Conservation (phyloP, 2,797 vertebrate species). For the Rhinophrynus dorsalis region DNA sequence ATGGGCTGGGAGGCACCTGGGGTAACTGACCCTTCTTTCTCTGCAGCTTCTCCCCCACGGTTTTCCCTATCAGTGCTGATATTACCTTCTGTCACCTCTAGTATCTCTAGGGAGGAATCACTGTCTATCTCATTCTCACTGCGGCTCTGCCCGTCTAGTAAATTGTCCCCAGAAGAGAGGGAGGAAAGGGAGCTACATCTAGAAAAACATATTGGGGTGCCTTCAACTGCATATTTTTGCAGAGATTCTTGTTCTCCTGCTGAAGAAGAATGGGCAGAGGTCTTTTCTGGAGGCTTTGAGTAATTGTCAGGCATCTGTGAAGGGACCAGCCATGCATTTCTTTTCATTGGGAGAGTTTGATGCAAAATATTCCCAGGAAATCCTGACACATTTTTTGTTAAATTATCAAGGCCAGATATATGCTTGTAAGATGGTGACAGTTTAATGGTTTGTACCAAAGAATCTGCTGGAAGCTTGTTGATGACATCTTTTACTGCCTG, state of each 20-base stretch:
- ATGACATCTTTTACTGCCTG: conserved; percentile 60
- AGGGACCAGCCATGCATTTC: conserved; percentile 72
- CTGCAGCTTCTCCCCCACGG: conserved; percentile 61
- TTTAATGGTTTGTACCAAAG: conserved; percentile 86
- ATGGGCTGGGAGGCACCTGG: conserved; percentile 73
- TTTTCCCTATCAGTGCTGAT: conserved; percentile 59
- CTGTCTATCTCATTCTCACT: conserved; percentile 91
- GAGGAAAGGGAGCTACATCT: conserved; percentile 95
- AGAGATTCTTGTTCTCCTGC: conserved; percentile 76
- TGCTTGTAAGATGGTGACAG: conserved; percentile 94
- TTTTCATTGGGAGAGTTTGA: conserved; percentile 66
- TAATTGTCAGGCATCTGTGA: conserved; percentile 64
- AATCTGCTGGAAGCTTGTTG: conserved; percentile 71
- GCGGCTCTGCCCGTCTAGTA: conserved; percentile 81
- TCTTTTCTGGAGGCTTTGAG: conserved; percentile 78
- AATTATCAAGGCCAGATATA: conserved; percentile 79
- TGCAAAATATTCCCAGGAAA: conserved; percentile 63
- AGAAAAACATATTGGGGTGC: conserved; percentile 91
- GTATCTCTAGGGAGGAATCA: conserved; percentile 92
- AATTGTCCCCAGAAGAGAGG: conserved; percentile 86
- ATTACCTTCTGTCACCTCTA: conserved; percentile 81
- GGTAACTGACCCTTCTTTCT: neutral
- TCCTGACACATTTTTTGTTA: conserved; percentile 59
- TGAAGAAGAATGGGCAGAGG: conserved; percentile 67
- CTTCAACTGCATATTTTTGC: conserved; percentile 88